These are phyloP conservation scores for Ormyrus pomaceus DNA, from an alignment of 2,888 invertebrate species.

Conservation along the genomic window DNA sequence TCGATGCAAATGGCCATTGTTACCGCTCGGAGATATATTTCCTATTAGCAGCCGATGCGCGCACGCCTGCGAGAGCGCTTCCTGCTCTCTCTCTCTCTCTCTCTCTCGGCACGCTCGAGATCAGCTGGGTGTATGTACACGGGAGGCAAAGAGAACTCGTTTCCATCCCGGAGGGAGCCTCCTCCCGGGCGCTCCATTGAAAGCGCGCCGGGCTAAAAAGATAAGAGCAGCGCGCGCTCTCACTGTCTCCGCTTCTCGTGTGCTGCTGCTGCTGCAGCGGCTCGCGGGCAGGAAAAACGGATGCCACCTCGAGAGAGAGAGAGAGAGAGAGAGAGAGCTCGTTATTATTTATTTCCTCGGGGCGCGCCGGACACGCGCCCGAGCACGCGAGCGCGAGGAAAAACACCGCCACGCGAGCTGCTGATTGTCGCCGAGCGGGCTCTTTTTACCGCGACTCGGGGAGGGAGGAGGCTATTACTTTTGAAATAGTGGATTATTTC, in stretches of 20 bases:
- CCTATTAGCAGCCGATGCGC: slow-evolving; percentile 55
- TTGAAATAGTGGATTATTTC: too few species aligned
- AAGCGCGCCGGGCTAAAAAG: slow-evolving; percentile 3
- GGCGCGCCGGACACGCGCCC: background rate
- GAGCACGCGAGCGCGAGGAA: background rate
- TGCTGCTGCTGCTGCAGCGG: too few species aligned
- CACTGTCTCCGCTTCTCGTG: too few species aligned
- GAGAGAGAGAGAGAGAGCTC: too few species aligned
- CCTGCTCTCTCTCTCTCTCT: slow-evolving; percentile 32
- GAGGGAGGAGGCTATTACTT: too few species aligned
- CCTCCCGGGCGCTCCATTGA: slow-evolving; percentile 4
- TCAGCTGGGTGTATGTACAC: too few species aligned
- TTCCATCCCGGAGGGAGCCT: background rate
- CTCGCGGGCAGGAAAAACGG: too few species aligned
- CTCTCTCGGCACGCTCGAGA: background rate
- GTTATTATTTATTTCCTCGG: background rate
- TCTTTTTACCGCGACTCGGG: too few species aligned
- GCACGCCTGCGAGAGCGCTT: background rate
- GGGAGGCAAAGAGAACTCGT: slow-evolving; percentile 8
- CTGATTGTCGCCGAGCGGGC: too few species aligned
- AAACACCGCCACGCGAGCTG: too few species aligned
- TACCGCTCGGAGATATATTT: slow-evolving; percentile 54
- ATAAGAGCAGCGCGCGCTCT: background rate
- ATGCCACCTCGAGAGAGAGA: too few species aligned
- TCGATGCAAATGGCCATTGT: slow-evolving; percentile 61